Evolutionary conservation across 2,797 vertebrate species (phyloP), one percentile per base, ranked within the genome.

Genomic region (Capromys pilorides): DNA sequence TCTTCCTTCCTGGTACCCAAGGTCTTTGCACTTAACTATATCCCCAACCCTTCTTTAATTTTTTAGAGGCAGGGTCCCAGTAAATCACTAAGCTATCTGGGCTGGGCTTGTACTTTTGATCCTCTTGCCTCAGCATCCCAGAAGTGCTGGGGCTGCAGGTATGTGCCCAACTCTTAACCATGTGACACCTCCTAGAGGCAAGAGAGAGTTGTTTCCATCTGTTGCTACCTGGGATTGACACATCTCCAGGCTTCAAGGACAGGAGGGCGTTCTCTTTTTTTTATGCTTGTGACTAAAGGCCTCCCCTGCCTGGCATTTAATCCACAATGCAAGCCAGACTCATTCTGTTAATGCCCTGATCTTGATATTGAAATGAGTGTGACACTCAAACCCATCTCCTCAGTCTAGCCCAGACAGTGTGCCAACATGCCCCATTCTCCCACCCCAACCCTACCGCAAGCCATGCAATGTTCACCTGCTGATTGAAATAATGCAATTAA

Each of bases 401-500:
- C 88, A 90, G 28, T 80, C 36, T 91, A 75, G 91, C 82, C 88
- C 78, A 62, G 84, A 96, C 5, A 3, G 24, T n/a, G 14, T 66
- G 62, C 83, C 73, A 87, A n/a, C 3, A 9, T 28, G 16, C 81
- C 85, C 41, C n/a, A 36, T 6, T 75, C 28, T 24, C 71, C 26
- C 36, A 2, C 26, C 59, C 86, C 59, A 33, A 6, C 24, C 81
- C 22, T 28, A 22, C 61, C 75, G 1, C 62, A 75, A 54, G 45
- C 62, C 89, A 95, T 13, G 82, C 36, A 21, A 11, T 80, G 85
- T 49, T 98, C 95, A 95, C 90, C 80, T 21, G 14, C 51, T 57
- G 86, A 96, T 80, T 97, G 93, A 96, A 95, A 91, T 93, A 97
- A 97, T 66, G 73, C 80, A 96, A 93, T 93, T 96, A 96, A 71